A percentile compares a stretch with the other conserved stretches of the same genome.
phyloP scores from a whole-genome alignment of 2,888 invertebrate species.

The Aphodius granarius region DNA sequence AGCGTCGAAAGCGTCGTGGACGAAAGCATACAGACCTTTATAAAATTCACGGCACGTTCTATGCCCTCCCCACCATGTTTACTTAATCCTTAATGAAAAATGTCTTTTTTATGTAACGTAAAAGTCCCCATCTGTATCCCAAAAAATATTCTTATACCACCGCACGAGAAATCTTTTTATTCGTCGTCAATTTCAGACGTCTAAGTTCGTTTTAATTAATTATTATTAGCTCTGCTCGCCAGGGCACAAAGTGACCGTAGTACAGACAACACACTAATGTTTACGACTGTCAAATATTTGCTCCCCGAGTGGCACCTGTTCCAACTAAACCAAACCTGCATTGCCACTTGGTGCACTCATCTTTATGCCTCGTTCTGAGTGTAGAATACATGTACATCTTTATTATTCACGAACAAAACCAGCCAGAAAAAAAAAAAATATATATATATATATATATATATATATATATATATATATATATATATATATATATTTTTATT shows the following conservation, averaged over 20 bases:
- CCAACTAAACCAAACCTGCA: slow-evolving; percentile 25
- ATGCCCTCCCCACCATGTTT: background rate
- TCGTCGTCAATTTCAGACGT: too few species aligned
- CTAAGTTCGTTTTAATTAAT: background rate
- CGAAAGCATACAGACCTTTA: background rate
- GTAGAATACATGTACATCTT: background rate
- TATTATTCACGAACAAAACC: too few species aligned
- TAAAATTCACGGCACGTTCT: background rate
- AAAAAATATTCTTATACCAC: too few species aligned
- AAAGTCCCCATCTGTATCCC: background rate
- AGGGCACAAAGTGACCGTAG: background rate
- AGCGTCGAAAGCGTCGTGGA: background rate
- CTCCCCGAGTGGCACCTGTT: slow-evolving; percentile 26
- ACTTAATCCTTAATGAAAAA: background rate
- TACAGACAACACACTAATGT: slow-evolving; percentile 24
- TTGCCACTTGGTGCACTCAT: background rate
- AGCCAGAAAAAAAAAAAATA: too few species aligned
- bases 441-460: too few species aligned
- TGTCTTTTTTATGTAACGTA: background rate
- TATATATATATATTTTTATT: too few species aligned
- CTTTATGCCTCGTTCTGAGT: background rate
- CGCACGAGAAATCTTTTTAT: too few species aligned
- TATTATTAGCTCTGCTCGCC: background rate
- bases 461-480: too few species aligned
- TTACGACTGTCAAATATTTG: slow-evolving; percentile 27